These are phyloP conservation scores for Chymomyza procnemis DNA, from an alignment of 2,888 invertebrate genomes.

Conservation along the genomic window DNA sequence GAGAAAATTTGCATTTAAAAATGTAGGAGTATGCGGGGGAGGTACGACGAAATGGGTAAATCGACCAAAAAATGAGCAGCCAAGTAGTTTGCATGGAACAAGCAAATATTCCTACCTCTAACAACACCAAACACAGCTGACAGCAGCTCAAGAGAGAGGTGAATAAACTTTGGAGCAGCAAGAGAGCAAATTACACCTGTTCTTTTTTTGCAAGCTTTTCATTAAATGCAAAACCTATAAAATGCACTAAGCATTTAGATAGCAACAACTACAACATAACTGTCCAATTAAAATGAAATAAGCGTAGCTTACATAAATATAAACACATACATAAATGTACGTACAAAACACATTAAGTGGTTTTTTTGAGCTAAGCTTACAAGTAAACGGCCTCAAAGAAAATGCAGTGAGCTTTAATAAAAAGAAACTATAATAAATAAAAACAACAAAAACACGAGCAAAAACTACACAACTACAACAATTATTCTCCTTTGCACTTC, in stretches of 20 bases:
- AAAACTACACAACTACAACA: neutral
- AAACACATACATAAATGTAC: conserved; percentile 4
- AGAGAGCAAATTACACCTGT: conserved; percentile 34
- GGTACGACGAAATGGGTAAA: neutral
- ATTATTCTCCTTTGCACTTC: neutral
- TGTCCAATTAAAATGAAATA: conserved; percentile 53
- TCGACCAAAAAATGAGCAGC: conserved; percentile 1
- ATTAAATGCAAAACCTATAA: conserved; percentile 34
- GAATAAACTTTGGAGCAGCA: conserved; percentile 59
- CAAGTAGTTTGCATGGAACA: conserved; percentile 45
- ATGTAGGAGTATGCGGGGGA: conserved; percentile 14
- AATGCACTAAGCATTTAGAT: conserved; percentile 19
- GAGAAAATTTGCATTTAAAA: conserved; percentile 58
- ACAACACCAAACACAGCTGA: conserved; percentile 7
- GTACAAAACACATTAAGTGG: neutral
- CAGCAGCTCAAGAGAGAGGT: conserved; percentile 60
- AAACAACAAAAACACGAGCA: conserved; percentile 22
- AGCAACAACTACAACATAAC: conserved; percentile 45
- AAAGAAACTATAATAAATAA: conserved; percentile 21
- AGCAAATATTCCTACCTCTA: conserved; percentile 32
- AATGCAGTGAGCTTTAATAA: conserved; percentile 14
- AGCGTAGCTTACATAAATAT: conserved; percentile 14
- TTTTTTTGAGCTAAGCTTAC: neutral
- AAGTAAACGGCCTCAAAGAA: conserved; percentile 29
- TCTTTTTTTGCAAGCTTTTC: conserved; percentile 3